Base-by-base conservation (phyloP, 2,888 invertebrate species). In the Empis stercorea region DNA sequence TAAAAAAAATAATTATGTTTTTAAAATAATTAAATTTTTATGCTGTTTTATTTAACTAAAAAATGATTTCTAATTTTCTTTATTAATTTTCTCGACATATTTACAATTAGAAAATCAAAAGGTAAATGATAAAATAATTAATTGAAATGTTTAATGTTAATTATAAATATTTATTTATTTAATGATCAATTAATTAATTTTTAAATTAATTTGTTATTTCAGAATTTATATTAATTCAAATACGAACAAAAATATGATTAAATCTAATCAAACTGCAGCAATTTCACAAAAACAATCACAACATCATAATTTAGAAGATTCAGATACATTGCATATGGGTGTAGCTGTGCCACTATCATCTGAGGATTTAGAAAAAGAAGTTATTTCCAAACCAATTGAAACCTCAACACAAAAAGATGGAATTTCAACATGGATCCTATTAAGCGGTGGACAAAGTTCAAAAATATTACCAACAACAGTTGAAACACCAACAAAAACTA, bases 351-450 rank as follows among this genome's bases (percentile, higher is more conserved):
- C 81, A 1, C 66, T 82, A 7, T 74, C 76, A 3, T 73, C 77
- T 54, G 80, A 80, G 54, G 80, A 80, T 51, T 57, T 78, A 1
- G 77, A 78, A 59, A 66, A 70, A 45, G 74, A 73, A 59, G 61
- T 76, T 23, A 13, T 2, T 9, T 36, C 44, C 36, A 44, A 49
- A 42, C 11, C 32, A 27, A 64, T 57, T 13, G 64, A 73, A 57
- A 69, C 71, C 47, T 78, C 73, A 48, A 84, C 73, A 43, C 75
- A 75, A 20, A 75, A 75, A 46, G 78, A 78, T 59, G 83, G 83
- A 1, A 73, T 85, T 51, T 85, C 84, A 1, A 85, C 86, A 1
- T 86, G 85, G 86, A 79, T 85, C 50, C 70, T 84, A 15, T 62
- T 86, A 15, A 84, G 81, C 57, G 74, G 10, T 23, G 10, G 72